phyloP scores from a whole-genome alignment of 2,888 invertebrate species.

The Allolobophora icterica region DNA sequence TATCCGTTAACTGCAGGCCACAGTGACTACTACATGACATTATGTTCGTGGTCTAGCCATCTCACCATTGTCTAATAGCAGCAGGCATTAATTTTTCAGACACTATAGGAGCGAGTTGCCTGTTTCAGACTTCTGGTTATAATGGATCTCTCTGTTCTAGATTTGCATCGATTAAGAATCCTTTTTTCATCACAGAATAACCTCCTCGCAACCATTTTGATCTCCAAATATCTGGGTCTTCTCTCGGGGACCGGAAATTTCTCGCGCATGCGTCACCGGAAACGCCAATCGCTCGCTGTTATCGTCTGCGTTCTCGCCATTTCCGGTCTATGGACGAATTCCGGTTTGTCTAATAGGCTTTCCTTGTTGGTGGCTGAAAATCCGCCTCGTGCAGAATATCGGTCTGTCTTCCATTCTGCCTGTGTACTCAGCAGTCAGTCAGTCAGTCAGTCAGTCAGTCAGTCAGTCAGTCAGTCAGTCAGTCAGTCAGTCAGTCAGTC shows the following conservation, averaged over 20 bases:
- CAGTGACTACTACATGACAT: no score
- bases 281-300: background rate
- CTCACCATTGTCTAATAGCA: background rate
- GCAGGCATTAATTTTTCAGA: background rate
- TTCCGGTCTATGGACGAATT: background rate
- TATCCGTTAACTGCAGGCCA: no score
- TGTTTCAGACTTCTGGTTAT: background rate
- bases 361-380: background rate
- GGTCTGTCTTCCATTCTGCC: background rate
- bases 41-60: no score
- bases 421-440: background rate
- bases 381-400: background rate
- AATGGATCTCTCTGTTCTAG: background rate
- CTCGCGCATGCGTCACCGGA: background rate
- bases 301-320: background rate
- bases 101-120: background rate
- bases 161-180: background rate
- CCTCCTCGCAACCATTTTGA: background rate
- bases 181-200: background rate
- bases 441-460: background rate
- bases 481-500: no score
- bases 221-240: background rate
- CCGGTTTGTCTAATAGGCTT: background rate
- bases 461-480: no score
- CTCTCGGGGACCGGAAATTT: background rate